Evolutionary conservation across 2,113 vertebrate species (phyloP), one percentile per base, ranked within the genome.

Genomic region (Struthio camelus): DNA sequence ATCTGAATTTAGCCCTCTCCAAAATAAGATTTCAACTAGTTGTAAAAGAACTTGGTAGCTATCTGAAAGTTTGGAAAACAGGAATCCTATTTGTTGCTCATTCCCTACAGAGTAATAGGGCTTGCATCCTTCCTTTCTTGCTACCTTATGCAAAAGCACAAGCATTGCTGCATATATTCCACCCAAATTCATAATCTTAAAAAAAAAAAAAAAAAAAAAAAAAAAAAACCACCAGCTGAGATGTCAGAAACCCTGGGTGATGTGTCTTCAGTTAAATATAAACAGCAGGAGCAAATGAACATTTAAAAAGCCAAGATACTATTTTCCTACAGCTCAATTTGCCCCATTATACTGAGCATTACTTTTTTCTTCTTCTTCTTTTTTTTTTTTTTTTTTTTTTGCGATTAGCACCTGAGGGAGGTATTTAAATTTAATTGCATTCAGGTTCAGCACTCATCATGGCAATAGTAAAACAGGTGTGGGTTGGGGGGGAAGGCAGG

Each of bases 221-320:
- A 92, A 85, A 69, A 84, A 94, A 61, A 77, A 58, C 9, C 64
- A 93, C 20, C 65, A 80, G 15, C 69, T 66, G 71, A 66, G 64
- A 40, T 85, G 34, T 94, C 82, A 95, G 70, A 79, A 95, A 85
- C 40, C 30, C 32, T 69, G 32, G 24, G 30, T 85, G 90, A 95
- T 92, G 48, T 94, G 61, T 77, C 91, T 98, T 96, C 84, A 96
- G 96, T 93, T 97, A 92, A 30, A 32, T 81, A 95, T 95, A 97
- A 98, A 97, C 96, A 97, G 83, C 85, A 96, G 83, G 87, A 87
- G 14, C 8, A 95, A 94, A 97, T 88, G 71, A 97, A 98, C 94
- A 96, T 96, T 95, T 89, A 86, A 96, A 96, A 97, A 96, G 66
- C 28, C 59, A 92, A 73, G 72, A 76, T 77, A 38, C 40, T 92